These are phyloP conservation scores for Oryzias sinensis DNA, from an alignment of 2,797 vertebrate species.

Conservation along the genomic window DNA sequence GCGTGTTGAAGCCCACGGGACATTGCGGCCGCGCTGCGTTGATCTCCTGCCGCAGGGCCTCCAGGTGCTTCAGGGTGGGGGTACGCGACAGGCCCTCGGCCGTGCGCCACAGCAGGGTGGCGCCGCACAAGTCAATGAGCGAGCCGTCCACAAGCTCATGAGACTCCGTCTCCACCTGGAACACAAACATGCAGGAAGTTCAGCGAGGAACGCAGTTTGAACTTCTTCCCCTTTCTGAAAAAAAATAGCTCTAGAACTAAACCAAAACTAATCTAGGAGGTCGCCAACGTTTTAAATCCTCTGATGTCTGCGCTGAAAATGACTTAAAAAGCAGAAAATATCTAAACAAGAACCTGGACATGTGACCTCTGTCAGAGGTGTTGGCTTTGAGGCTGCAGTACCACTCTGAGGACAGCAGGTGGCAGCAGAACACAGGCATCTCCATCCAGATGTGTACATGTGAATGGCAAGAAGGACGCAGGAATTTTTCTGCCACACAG, in stretches of 20 bases:
- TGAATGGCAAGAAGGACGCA: background rate
- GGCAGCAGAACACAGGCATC: slow-evolving; percentile 33
- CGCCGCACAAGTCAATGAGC: slow-evolving; percentile 94
- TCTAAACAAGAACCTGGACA: background rate
- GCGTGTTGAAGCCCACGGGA: slow-evolving; percentile 98
- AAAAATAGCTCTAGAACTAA: no score
- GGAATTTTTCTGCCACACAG: no score
- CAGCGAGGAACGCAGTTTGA: no score
- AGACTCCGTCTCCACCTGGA: slow-evolving; percentile 90
- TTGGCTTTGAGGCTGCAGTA: slow-evolving; percentile 5
- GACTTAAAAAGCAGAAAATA: no score
- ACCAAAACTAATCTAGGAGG: no score
- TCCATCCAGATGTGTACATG: slow-evolving; percentile 4
- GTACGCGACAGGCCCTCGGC: slow-evolving; percentile 94
- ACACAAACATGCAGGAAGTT: background rate
- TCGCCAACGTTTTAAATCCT: no score
- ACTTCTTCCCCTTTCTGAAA: no score
- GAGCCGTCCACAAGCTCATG: slow-evolving; percentile 97
- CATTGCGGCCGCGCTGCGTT: slow-evolving; percentile 96
- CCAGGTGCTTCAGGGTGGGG: slow-evolving; percentile 95
- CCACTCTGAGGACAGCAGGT: slow-evolving; percentile 38
- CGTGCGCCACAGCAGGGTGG: slow-evolving; percentile 95
- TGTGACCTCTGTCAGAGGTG: background rate
- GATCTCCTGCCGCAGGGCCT: slow-evolving; percentile 96
- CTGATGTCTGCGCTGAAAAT: no score